Evolutionary conservation across 2,797 vertebrate genomes (phyloP), one percentile per base, ranked within the genome.

Genomic region (Lepilemur septentrionalis): DNA sequence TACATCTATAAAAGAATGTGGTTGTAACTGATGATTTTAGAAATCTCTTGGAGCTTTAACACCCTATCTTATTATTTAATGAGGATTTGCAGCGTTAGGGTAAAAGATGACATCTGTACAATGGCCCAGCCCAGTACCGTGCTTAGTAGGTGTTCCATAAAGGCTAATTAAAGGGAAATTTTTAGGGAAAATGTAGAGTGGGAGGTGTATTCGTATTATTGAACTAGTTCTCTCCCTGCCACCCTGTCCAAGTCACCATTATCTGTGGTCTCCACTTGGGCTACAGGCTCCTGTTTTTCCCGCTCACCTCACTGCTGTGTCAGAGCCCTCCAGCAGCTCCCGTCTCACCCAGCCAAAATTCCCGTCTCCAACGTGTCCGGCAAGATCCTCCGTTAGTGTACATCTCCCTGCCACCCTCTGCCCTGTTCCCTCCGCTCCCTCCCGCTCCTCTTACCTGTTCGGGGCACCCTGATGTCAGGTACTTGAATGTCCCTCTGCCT

Each of bases 231-330:
- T 12, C 1, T 7, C 17, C 23, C 22, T 4, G 25, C 15, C 23
- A 0, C 10, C 18, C 8, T 17, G 18, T 57, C 35, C 12, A 3
- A 41, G n/a, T 41, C 46, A 11, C 67, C 7, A 0, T 79, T 5
- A 18, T n/a, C 65, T 5, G 14, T 23, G 32, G 32, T 46, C 52
- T 55, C 14, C 4, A 41, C 50, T 14, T 11, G 13, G 1, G 12
- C 0, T 12, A 1, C 55, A 65, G 50, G 5, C 13, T 70, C n/a
- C 67, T 46, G 2, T 67, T 73, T 59, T 30, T 41, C 46, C 6
- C 25, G 17, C 4, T 52, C 9, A 0, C 6, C 11, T 25, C 25
- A 43, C n/a, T 32, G 9, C 35, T 38, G 23, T 22, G 18, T 55
- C 13, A 13, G 15, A 50, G 25, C 12, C 28, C 28, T 82, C 38